These are phyloP conservation scores for Hoplodrina blanda DNA, from an alignment of 2,888 invertebrate genomes.

Conservation along the genomic window DNA sequence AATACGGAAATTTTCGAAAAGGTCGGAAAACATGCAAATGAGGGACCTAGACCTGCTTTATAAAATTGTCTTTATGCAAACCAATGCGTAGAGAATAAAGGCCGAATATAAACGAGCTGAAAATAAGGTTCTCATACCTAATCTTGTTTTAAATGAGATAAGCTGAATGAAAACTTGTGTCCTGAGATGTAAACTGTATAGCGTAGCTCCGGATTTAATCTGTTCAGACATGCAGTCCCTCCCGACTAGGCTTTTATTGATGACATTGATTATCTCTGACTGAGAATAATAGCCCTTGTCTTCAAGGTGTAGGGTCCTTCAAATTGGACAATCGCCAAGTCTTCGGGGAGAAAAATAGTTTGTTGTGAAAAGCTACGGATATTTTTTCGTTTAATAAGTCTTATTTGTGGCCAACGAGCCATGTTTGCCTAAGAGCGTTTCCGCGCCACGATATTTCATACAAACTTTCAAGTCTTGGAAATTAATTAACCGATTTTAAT, in stretches of 20 bases:
- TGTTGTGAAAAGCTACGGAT: conserved; percentile 5
- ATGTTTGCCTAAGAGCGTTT: not conserved
- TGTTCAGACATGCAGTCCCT: conserved; percentile 15
- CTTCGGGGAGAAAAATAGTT: not conserved
- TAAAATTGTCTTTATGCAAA: conserved; percentile 37
- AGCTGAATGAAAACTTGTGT: not conserved
- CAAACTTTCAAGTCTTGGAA: not conserved
- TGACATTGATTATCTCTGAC: conserved; percentile 42
- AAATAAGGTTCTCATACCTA: conserved; percentile 4
- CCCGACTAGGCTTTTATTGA: conserved; percentile 35
- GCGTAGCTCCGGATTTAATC: conserved; percentile 4
- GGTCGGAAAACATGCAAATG: conserved; percentile 35
- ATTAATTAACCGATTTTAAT: not conserved
- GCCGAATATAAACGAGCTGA: conserved; percentile 22
- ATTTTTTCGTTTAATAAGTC: not conserved
- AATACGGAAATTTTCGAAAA: not conserved
- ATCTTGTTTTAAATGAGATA: conserved; percentile 19
- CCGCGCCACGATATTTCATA: not conserved
- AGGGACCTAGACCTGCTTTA: not conserved
- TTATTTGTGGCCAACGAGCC: not conserved
- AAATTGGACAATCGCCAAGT: conserved; percentile 33
- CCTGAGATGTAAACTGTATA: not conserved
- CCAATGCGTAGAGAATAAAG: conserved; percentile 20
- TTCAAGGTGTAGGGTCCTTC: conserved; percentile 10
- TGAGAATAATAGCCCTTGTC: conserved; percentile 28